These are phyloP conservation scores for Kryptopterus vitreolus DNA, from an alignment of 2,797 vertebrate genomes.

Conservation along the genomic window DNA sequence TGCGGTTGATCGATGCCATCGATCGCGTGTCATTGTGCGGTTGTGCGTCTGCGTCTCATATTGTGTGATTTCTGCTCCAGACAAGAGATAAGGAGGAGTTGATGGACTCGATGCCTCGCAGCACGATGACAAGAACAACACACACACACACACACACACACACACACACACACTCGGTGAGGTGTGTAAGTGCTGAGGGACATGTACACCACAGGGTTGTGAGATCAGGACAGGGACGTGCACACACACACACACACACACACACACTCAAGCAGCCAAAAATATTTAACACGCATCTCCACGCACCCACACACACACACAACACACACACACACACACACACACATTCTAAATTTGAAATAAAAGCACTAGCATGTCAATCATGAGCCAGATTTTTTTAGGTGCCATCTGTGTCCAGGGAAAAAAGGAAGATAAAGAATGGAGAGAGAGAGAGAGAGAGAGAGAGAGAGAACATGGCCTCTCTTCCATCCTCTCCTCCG, in stretches of 20 bases:
- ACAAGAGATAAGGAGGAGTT: constrained; percentile 76
- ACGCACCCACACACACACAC: constrained; percentile 13
- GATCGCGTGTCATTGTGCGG: constrained; percentile 74
- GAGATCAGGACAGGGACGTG: constrained; percentile 1
- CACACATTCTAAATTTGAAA: constrained; percentile 61
- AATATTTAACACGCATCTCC: constrained; percentile 28
- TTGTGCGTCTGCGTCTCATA: constrained; percentile 65
- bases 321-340: constrained; percentile 8
- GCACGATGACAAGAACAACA: constrained; percentile 16
- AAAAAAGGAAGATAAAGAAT: not conserved
- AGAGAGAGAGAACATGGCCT: not conserved
- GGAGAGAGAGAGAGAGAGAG: not conserved
- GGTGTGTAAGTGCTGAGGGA: not conserved
- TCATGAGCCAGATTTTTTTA: not conserved
- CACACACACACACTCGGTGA: constrained; percentile 7
- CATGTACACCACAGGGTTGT: not conserved
- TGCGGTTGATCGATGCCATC: constrained; percentile 66
- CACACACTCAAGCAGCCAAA: no score
- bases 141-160: not conserved
- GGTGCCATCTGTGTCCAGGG: constrained; percentile 8
- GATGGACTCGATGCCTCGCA: constrained; percentile 69
- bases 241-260: not conserved
- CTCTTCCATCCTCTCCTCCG: not conserved
- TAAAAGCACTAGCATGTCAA: not conserved
- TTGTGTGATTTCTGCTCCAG: constrained; percentile 69